phyloP scores from a whole-genome alignment of 2,888 invertebrate species.

The Amphipyra berbera region DNA sequence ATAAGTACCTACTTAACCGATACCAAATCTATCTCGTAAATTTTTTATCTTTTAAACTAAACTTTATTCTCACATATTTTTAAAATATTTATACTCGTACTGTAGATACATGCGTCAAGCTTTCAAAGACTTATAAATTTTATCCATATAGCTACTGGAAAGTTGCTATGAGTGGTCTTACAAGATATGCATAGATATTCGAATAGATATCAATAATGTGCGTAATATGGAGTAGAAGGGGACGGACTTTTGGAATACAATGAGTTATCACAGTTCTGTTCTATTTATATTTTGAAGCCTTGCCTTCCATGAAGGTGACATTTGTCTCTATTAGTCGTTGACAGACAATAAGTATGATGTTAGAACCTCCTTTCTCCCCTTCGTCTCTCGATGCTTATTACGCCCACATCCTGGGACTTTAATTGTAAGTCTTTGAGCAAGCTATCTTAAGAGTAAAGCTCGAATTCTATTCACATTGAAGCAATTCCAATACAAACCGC shows the following conservation, averaged over 20 bases:
- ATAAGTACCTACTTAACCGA: too few species aligned
- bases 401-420: slow-evolving; percentile 35
- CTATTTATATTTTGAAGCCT: slow-evolving; percentile 8
- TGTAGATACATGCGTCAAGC: slow-evolving; percentile 57
- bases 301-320: slow-evolving; percentile 10
- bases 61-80: too few species aligned
- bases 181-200: slow-evolving; percentile 63
- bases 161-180: slow-evolving; percentile 24
- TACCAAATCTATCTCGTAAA: too few species aligned
- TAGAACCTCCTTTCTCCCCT: slow-evolving; percentile 19
- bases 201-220: slow-evolving; percentile 30
- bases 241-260: slow-evolving; percentile 32
- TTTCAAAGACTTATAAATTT: slow-evolving; percentile 62
- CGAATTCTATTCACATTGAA: slow-evolving; percentile 56
- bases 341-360: slow-evolving; percentile 8
- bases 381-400: slow-evolving; percentile 52
- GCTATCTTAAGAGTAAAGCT: slow-evolving; percentile 53
- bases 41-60: too few species aligned
- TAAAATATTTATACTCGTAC: slow-evolving; percentile 20
- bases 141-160: slow-evolving; percentile 33
- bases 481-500: slow-evolving; percentile 64
- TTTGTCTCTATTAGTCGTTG: slow-evolving; percentile 9
- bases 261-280: slow-evolving; percentile 41
- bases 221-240: slow-evolving; percentile 38
- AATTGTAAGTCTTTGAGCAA: slow-evolving; percentile 62